phyloP scores from a whole-genome alignment of 2,888 invertebrate species.

The Cephalotes varians region DNA sequence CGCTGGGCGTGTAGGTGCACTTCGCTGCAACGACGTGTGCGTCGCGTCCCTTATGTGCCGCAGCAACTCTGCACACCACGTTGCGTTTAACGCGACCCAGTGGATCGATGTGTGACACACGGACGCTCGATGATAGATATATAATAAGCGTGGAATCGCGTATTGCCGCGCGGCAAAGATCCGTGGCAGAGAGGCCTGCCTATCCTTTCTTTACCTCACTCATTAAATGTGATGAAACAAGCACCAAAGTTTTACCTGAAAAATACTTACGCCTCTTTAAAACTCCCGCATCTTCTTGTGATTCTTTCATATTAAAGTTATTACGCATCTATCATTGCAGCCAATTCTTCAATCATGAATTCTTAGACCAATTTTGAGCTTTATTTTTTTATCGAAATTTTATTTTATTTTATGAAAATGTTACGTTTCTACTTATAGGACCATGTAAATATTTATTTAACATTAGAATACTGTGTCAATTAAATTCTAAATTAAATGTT shows the following conservation, averaged over 20 bases:
- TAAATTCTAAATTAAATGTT: conserved; percentile 13
- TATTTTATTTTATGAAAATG: too few relatives aligned
- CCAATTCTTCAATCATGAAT: background rate
- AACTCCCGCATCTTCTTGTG: background rate
- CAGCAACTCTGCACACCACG: conserved; percentile 43
- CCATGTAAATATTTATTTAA: conserved; percentile 3
- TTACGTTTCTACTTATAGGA: background rate
- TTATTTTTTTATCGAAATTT: background rate
- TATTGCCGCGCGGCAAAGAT: conserved; percentile 39
- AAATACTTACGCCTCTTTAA: background rate
- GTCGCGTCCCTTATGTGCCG: conserved; percentile 52
- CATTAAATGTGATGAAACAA: conserved; percentile 6
- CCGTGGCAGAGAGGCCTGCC: conserved; percentile 21
- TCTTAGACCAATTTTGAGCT: background rate
- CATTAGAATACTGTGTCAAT: background rate
- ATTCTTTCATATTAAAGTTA: background rate
- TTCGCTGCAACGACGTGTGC: conserved; percentile 36
- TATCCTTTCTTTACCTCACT: conserved; percentile 22
- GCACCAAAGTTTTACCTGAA: conserved; percentile 4
- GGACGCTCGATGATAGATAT: conserved; percentile 45
- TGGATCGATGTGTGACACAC: conserved; percentile 56
- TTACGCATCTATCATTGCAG: background rate
- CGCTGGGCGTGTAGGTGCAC: conserved; percentile 42
- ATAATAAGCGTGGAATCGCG: conserved; percentile 55
- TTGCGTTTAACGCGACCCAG: conserved; percentile 53